phyloP scores from a whole-genome alignment of 1,140 invertebrate genomes.

The Brachionus koreanus region DNA sequence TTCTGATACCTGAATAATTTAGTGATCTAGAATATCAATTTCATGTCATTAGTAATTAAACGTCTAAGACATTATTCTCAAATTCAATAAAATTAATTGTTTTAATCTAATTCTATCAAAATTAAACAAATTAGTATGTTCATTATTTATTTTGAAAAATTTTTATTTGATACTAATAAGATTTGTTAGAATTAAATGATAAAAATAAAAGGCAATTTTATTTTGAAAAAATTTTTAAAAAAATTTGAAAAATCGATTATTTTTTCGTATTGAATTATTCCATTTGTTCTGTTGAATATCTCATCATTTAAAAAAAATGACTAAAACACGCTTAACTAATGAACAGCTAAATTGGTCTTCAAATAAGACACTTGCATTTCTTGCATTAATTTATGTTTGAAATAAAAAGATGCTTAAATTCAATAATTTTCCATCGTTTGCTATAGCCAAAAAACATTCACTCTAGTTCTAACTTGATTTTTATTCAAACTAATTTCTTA shows the following conservation, averaged over 20 bases:
- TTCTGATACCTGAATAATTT: too few relatives aligned
- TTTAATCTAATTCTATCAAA: too few relatives aligned
- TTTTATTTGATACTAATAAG: too few relatives aligned
- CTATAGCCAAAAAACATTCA: neutral
- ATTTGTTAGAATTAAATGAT: too few relatives aligned
- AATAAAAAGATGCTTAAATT: neutral
- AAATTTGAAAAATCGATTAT: neutral
- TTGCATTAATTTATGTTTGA: neutral
- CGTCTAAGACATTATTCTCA: too few relatives aligned
- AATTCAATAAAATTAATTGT: too few relatives aligned
- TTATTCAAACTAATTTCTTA: neutral
- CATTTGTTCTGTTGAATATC: neutral
- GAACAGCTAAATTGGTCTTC: neutral
- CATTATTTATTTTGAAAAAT: too few relatives aligned
- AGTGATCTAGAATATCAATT: too few relatives aligned
- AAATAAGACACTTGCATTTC: neutral
- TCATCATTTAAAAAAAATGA: neutral
- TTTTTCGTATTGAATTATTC: neutral
- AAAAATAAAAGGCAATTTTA: too few relatives aligned
- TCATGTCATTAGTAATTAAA: too few relatives aligned
- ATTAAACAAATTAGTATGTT: too few relatives aligned
- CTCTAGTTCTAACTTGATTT: neutral
- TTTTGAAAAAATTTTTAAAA: neutral
- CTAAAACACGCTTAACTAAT: neutral
- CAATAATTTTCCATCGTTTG: neutral